phyloP scores from a whole-genome alignment of 2,888 invertebrate genomes.

The Dorcus parallelipipedus region DNA sequence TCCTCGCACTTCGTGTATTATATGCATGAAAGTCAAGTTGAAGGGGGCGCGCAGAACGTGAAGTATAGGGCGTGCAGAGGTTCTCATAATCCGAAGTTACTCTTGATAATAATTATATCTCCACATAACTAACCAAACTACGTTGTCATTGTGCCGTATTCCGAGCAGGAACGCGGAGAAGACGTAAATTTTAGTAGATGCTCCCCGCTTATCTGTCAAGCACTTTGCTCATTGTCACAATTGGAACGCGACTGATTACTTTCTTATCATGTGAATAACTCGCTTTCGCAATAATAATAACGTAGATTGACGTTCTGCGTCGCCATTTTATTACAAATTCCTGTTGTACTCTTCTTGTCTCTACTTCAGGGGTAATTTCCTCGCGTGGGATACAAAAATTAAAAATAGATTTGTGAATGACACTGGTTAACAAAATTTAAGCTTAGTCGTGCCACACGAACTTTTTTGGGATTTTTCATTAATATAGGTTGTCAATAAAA shows the following conservation, averaged over 20 bases:
- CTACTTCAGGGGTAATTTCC: too few relatives aligned
- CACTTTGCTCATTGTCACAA: slow-evolving; percentile 32
- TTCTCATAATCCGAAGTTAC: neutral
- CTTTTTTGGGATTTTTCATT: too few relatives aligned
- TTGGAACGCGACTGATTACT: slow-evolving; percentile 28
- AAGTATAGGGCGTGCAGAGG: neutral
- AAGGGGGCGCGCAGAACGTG: neutral
- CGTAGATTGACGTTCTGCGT: too few relatives aligned
- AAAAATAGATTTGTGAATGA: too few relatives aligned
- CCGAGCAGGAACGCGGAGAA: slow-evolving; percentile 17
- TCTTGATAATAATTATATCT: slow-evolving; percentile 26
- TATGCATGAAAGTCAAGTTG: neutral
- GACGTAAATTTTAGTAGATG: slow-evolving; percentile 26
- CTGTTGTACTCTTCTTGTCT: too few relatives aligned
- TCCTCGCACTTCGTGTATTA: too few relatives aligned
- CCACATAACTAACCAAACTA: slow-evolving; percentile 26
- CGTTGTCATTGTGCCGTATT: slow-evolving; percentile 20
- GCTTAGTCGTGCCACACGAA: too few relatives aligned
- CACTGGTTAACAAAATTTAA: too few relatives aligned
- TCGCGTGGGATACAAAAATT: too few relatives aligned
- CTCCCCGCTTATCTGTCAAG: slow-evolving; percentile 30
- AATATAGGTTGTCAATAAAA: too few relatives aligned
- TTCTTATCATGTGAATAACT: slow-evolving; percentile 21
- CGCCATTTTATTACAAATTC: too few relatives aligned
- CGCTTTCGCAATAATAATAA: neutral